Percentiles rank a stretch among this genome's conserved stretches.
Conservation (phyloP, 2,797 vertebrate species). For the Rhinichthys osculus region DNA sequence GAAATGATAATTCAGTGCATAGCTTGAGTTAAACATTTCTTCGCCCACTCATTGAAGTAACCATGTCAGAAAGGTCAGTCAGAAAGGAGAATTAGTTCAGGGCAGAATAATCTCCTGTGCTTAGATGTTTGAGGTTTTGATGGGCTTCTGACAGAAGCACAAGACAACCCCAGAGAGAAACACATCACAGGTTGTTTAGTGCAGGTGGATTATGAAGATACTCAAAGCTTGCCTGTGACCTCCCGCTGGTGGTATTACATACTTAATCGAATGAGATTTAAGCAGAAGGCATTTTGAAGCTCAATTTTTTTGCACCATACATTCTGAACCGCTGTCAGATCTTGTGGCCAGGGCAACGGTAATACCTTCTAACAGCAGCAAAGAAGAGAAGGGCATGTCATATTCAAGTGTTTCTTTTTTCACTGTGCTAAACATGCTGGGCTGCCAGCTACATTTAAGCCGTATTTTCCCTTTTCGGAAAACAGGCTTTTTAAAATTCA, state of each 20-base stretch:
- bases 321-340: slow-evolving; percentile 44
- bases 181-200: slow-evolving; percentile 46
- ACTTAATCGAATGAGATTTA: slow-evolving; percentile 50
- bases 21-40: slow-evolving; percentile 7
- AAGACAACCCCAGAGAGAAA: slow-evolving; percentile 5
- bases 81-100: neutral
- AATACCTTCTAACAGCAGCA: slow-evolving; percentile 50
- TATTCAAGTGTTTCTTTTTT: slow-evolving; percentile 37
- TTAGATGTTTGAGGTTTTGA: slow-evolving; percentile 19
- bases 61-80: slow-evolving; percentile 12
- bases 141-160: slow-evolving; percentile 20
- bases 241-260: slow-evolving; percentile 48
- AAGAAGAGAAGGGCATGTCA: slow-evolving; percentile 43
- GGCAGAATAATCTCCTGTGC: neutral
- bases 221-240: slow-evolving; percentile 47
- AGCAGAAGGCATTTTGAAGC: slow-evolving; percentile 48
- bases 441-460: slow-evolving; percentile 31
- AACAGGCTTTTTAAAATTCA: slow-evolving; percentile 36
- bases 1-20: neutral
- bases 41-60: slow-evolving; percentile 6
- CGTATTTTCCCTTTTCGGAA: slow-evolving; percentile 13
- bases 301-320: slow-evolving; percentile 27
- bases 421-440: slow-evolving; percentile 30
- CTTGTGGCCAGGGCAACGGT: slow-evolving; percentile 24
- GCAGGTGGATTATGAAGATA: slow-evolving; percentile 51